Base-by-base conservation (phyloP, 2,888 invertebrate species). In the Bruchidius siliquastri region DNA sequence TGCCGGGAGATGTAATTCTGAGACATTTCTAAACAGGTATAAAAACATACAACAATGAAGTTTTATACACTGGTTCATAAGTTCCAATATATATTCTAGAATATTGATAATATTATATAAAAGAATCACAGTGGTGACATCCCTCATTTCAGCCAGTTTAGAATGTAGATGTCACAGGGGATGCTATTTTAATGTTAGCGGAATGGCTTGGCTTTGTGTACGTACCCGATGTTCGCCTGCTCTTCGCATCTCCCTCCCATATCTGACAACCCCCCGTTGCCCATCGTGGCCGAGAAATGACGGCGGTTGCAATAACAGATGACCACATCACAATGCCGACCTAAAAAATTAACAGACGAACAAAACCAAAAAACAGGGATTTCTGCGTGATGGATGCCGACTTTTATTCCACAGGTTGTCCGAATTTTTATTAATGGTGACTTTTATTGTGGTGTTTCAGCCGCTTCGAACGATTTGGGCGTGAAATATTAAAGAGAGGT, bases 351-450 rank as follows among this genome's bases (percentile, higher is more conserved):
- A 49, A 49, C 49, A 49, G 49, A 68, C 73, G 22, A 73, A 71
- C 73, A 75, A 71, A 70, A 73, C 72, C 72, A 73, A 73, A 74
- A 73, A 75, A 68, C 18, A 13, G 49, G 49, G 49, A 49, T 49
- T 49, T 49, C 18, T 3, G 6, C 3, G 49, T 80, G 79, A 79
- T 79, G 72, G 75, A 79, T 77, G 79, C 73, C 75, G 79, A 77
- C 79, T 78, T 78, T 77, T 76, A 80, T 80, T 79, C 79, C 78
- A 79, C 78, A 79, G 78, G 79, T 77, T 80, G 80, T 79, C 79
- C 78, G 74, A 74, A 75, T 76, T 76, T 77, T 77, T 77, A 74
- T 75, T 75, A 73, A 75, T 72, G 74, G 71, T 74, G 32, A 49
- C 71, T 67, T 74, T 75, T 74, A 74, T 76, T 74, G 49, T 49